Evolutionary conservation across 2,113 vertebrate species (phyloP).

Genomic region (Eira barbara): DNA sequence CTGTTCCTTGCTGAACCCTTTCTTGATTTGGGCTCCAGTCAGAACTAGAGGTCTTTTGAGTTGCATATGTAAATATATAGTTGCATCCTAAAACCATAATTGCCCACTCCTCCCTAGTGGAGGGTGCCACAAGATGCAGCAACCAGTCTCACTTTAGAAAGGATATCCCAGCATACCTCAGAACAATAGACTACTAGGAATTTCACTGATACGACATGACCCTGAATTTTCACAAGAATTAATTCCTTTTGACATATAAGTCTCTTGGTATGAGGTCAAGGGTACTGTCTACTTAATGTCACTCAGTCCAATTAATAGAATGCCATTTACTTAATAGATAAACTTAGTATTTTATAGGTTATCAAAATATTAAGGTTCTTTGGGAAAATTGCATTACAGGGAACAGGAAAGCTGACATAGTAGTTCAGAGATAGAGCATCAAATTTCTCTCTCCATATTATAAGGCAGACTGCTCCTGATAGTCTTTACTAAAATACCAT

Average conservation of each 20-base stretch:
- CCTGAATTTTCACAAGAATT: neutral
- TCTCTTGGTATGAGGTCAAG: neutral
- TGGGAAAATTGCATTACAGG: neutral
- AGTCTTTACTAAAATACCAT: neutral
- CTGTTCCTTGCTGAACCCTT: neutral
- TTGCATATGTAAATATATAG: neutral
- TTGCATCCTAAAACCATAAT: neutral
- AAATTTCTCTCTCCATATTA: neutral
- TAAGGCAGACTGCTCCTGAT: neutral
- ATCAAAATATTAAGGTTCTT: neutral
- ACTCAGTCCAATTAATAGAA: neutral
- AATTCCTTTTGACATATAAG: neutral
- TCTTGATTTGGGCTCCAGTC: neutral
- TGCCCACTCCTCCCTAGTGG: neutral
- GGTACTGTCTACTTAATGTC: neutral
- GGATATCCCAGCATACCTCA: neutral
- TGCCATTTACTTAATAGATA: neutral
- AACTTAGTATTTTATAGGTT: neutral
- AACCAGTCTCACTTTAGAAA: neutral
- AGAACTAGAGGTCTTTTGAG: neutral
- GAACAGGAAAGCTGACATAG: neutral
- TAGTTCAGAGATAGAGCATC: neutral
- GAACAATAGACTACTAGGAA: neutral
- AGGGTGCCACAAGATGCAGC: neutral
- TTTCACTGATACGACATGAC: neutral